Base-by-base conservation (phyloP, 1,140 invertebrate species). In the Parasteatoda tepidariorum region DNA sequence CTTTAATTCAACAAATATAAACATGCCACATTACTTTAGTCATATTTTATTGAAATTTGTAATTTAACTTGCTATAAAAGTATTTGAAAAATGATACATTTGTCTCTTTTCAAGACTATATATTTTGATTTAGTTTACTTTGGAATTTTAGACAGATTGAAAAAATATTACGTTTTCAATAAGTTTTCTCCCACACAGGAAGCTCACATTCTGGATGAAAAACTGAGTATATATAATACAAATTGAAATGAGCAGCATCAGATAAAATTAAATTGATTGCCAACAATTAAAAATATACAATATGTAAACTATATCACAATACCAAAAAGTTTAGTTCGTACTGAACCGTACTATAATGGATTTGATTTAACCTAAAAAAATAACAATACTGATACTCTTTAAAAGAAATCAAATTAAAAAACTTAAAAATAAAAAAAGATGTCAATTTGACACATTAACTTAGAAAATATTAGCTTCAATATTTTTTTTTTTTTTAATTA, bases 1-100 rank as follows among this genome's bases (percentile, higher is more conserved):
- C 38, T 74, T 74, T 74, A 74, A 74, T 74, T 61, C 71, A 74
- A 74, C 71, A 74, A 71, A 61, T 74, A 61, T 61, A 74, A 74
- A 61, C 57, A 74, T 74, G 26, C 71, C 71, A 74, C 71, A 74
- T 59, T 59, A n/a, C 18, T n/a, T 59, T 26, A 18, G 15, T 74
- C 22, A 61, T 48, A 74, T 13, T 59, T 74, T 31, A 74, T 7
- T 62, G 71, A 74, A 74, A 34, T 61, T 74, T 59, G 24, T 18
- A 9, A 26, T 30, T 61, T 41, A 4, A 34, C 30, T 59, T 74
- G 54, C 22, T 48, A 74, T 61, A 61, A 61, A 38, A 38, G 6
- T 74, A 61, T 48, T 33, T 38, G 33, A 41, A 13, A 71, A 74
- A 31, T 74, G 9, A 22, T 31, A 34, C 26, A 57, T 34, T 74